Conservation (phyloP, 1,140 invertebrate species). For the Heliconius hewitsoni region DNA sequence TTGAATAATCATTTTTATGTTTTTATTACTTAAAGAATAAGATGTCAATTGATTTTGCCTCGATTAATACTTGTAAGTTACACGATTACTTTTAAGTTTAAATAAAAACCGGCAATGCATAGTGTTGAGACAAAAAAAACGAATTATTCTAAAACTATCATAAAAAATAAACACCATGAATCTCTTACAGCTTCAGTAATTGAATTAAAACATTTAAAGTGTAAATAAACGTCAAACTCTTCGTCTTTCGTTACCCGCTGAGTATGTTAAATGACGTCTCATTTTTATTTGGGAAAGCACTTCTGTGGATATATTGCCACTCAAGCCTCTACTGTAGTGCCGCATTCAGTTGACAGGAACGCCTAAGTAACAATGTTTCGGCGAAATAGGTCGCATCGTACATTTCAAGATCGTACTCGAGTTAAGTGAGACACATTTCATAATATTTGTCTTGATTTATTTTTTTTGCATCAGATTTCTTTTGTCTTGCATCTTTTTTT, state of each 20-base stretch:
- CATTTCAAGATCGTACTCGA: background rate
- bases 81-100: background rate
- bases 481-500: background rate
- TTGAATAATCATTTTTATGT: background rate
- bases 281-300: slow-evolving; percentile 21
- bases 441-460: slow-evolving; percentile 8
- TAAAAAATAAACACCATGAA: too few species aligned
- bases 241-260: background rate
- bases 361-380: slow-evolving; percentile 22
- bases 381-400: slow-evolving; percentile 23
- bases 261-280: slow-evolving; percentile 17
- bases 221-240: background rate
- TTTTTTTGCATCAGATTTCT: background rate
- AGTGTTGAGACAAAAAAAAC: background rate
- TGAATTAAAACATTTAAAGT: background rate
- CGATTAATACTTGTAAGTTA: too few species aligned
- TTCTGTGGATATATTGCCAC: slow-evolving; percentile 26
- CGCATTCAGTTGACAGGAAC: slow-evolving; percentile 25
- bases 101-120: background rate
- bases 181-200: background rate
- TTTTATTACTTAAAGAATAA: too few species aligned
- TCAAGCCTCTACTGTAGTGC: slow-evolving; percentile 25
- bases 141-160: background rate
- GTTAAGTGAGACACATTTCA: slow-evolving; percentile 13
- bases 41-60: too few species aligned